These are phyloP conservation scores for Neolamprologus tretocephalus DNA, from an alignment of 2,113 vertebrate species.

Conservation along the genomic window DNA sequence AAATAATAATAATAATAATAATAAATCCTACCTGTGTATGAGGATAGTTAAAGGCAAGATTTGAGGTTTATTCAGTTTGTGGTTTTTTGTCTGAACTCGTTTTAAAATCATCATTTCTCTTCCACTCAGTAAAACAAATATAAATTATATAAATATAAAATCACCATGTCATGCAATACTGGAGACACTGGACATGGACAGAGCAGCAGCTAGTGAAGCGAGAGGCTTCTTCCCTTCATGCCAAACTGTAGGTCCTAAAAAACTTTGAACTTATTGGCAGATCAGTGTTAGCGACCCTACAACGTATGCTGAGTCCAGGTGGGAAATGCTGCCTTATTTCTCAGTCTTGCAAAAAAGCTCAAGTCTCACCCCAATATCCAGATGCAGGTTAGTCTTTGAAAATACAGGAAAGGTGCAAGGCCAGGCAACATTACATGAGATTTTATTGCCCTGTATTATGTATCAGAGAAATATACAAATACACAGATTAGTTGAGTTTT, in stretches of 20 bases:
- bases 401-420: slow-evolving; percentile 18
- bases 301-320: slow-evolving; percentile 36
- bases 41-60: not conserved
- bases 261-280: slow-evolving; percentile 58
- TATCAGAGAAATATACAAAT: not conserved
- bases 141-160: not conserved
- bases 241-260: slow-evolving; percentile 42
- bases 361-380: slow-evolving; percentile 31
- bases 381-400: slow-evolving; percentile 34
- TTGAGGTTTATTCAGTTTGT: not conserved
- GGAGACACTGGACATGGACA: slow-evolving; percentile 46
- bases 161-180: slow-evolving; percentile 21
- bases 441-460: not conserved
- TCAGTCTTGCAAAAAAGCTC: slow-evolving; percentile 23
- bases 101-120: not conserved
- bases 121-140: not conserved
- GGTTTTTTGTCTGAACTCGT: slow-evolving; percentile 6
- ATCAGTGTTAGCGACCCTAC: slow-evolving; percentile 39
- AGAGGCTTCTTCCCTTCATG: slow-evolving; percentile 33
- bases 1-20: not conserved
- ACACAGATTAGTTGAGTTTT: not conserved
- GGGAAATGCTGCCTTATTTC: slow-evolving; percentile 25
- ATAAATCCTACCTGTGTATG: slow-evolving; percentile 29
- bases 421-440: not conserved
- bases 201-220: slow-evolving; percentile 31